Conservation (phyloP, 2,113 vertebrate genomes). For the Telmatochromis brachygnathus region DNA sequence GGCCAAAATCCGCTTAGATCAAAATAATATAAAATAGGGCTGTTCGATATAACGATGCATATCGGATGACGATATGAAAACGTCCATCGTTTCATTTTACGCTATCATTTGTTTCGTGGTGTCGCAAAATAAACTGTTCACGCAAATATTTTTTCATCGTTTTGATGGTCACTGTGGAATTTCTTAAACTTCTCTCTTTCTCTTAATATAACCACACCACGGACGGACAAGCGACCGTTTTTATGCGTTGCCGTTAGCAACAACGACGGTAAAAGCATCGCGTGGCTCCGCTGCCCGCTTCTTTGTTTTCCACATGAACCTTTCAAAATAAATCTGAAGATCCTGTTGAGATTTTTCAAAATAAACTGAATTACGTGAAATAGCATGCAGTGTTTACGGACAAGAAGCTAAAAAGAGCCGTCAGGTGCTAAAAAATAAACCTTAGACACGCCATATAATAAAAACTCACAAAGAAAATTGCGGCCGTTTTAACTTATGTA, state of each 20-base stretch:
- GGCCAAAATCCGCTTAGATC: neutral
- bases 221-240: neutral
- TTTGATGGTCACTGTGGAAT: fast-evolving
- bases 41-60: neutral
- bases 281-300: neutral
- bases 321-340: neutral
- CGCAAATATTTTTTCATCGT: fast-evolving
- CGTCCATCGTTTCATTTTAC: fast-evolving
- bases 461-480: neutral
- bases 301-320: neutral
- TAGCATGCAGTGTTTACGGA: neutral
- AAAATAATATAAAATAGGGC: neutral
- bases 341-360: neutral
- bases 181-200: neutral
- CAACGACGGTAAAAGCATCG: fast-evolving
- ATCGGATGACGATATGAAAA: neutral
- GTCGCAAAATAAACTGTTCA: neutral
- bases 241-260: neutral
- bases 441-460: neutral
- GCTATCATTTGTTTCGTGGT: neutral
- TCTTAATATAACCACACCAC: neutral
- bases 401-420: neutral
- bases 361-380: fast-evolving
- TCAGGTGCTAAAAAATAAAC: neutral
- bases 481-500: neutral